Percentiles rank a stretch among this genome's conserved stretches.
phyloP scores from a whole-genome alignment of 64 coral and sea anemone species.

The Astreopora myriophthalma region DNA sequence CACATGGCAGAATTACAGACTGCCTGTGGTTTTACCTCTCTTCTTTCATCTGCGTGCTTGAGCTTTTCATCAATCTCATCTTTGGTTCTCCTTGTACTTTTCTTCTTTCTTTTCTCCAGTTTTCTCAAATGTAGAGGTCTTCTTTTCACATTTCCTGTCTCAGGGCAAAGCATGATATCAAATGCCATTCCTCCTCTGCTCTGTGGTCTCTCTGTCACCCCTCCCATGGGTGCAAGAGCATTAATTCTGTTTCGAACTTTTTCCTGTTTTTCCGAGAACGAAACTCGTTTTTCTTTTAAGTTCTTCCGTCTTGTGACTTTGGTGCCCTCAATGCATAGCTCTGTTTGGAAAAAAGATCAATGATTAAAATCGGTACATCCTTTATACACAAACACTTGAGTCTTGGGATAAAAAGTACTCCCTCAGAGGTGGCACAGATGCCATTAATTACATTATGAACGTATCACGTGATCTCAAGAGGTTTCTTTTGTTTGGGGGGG shows the following conservation, averaged over 20 bases:
- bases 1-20: background rate
- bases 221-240: conserved; percentile 49
- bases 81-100: conserved; percentile 71
- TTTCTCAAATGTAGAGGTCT: conserved; percentile 74
- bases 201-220: conserved; percentile 79
- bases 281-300: conserved; percentile 74
- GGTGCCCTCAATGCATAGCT: conserved; percentile 71
- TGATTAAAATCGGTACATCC: background rate
- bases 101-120: conserved; percentile 86
- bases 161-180: conserved; percentile 85
- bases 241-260: conserved; percentile 78
- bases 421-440: no score
- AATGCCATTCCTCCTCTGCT: conserved; percentile 88
- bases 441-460: no score
- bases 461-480: no score
- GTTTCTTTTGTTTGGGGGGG: no score
- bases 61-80: conserved; percentile 94
- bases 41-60: conserved; percentile 73
- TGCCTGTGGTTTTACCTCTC: conserved; percentile 52
- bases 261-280: conserved; percentile 79
- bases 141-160: conserved; percentile 96
- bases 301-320: conserved; percentile 71
- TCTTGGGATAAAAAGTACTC: no score
- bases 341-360: conserved; percentile 7
- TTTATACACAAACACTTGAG: background rate